Percentiles rank a stretch among this genome's conserved stretches.
phyloP scores from a whole-genome alignment of 2,888 invertebrate species.

The Tetanocera ferruginea region DNA sequence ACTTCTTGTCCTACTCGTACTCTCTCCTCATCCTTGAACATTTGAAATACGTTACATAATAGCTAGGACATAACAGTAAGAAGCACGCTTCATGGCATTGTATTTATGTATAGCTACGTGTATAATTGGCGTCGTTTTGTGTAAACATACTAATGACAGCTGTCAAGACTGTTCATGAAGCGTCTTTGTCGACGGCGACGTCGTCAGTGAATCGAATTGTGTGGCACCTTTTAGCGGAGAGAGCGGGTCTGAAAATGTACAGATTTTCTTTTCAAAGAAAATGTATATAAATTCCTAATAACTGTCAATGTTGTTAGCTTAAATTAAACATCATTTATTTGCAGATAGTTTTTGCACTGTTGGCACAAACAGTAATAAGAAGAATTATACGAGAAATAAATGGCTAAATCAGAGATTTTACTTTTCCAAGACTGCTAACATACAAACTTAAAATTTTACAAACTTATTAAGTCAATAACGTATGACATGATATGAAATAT shows the following conservation, averaged over 20 bases:
- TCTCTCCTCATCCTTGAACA: not conserved
- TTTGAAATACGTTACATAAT: not conserved
- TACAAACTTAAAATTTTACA: too few relatives aligned
- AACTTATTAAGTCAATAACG: too few relatives aligned
- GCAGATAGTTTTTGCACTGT: not conserved
- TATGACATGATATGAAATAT: too few relatives aligned
- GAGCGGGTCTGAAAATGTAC: too few relatives aligned
- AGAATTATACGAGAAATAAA: too few relatives aligned
- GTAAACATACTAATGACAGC: slow-evolving; percentile 30
- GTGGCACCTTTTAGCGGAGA: too few relatives aligned
- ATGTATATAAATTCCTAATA: not conserved
- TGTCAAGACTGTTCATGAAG: slow-evolving; percentile 14
- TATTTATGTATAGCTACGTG: not conserved
- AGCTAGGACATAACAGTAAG: too few relatives aligned
- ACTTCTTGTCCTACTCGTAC: not conserved
- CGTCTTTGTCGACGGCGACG: not conserved
- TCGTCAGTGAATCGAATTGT: too few relatives aligned
- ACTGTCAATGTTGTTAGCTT: slow-evolving; percentile 36
- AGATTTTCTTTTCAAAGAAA: too few relatives aligned
- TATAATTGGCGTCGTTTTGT: slow-evolving; percentile 1
- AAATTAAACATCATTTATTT: slow-evolving; percentile 34
- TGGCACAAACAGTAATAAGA: too few relatives aligned
- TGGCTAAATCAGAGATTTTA: too few relatives aligned
- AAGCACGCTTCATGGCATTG: not conserved
- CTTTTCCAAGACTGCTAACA: too few relatives aligned